A percentile compares a stretch with the other conserved stretches of the same genome.
Evolutionary conservation across 1,140 invertebrate genomes (phyloP).

Genomic region (Akabosia matsudoensis): DNA sequence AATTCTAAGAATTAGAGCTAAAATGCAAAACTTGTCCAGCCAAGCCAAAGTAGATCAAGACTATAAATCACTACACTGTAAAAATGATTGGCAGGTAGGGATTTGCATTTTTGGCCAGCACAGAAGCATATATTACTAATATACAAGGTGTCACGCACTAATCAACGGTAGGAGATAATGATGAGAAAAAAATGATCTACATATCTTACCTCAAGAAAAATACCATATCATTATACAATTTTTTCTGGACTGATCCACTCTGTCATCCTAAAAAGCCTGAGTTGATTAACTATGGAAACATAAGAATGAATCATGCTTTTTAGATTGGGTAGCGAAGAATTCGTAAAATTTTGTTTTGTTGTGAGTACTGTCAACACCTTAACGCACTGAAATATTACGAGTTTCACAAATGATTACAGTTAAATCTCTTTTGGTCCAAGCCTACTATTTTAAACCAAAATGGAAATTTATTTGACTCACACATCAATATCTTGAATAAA

Average conservation of each 20-base stretch:
- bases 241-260: background rate
- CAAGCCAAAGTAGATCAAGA: background rate
- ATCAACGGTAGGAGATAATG: background rate
- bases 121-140: background rate
- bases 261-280: background rate
- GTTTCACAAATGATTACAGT: background rate
- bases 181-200: background rate
- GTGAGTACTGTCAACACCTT: background rate
- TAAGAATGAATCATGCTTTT: too few relatives aligned
- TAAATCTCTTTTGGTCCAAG: too few relatives aligned
- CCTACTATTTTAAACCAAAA: too few relatives aligned
- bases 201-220: background rate
- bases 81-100: background rate
- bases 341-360: background rate
- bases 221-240: background rate
- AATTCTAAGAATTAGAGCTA: too few relatives aligned
- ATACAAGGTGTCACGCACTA: background rate
- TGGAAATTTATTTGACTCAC: too few relatives aligned
- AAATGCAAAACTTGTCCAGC: slow-evolving; percentile 5
- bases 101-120: background rate
- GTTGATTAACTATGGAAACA: background rate
- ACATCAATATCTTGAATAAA: too few relatives aligned
- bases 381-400: background rate
- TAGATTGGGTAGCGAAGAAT: background rate
- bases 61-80: background rate